phyloP scores from a whole-genome alignment of 2,888 invertebrate species.

The Hydriomena furcata region DNA sequence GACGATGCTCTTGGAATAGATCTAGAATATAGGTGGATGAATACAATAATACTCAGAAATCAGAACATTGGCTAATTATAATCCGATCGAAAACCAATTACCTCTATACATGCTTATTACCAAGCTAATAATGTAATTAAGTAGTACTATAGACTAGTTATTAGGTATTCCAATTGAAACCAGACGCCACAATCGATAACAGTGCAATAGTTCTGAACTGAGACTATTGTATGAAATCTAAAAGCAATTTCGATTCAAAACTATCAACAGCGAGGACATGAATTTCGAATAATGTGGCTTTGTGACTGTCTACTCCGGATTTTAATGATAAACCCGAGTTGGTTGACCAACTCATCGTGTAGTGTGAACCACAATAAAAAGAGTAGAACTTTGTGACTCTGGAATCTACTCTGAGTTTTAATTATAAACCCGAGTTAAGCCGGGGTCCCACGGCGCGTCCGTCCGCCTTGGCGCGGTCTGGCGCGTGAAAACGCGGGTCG shows the following conservation, averaged over 20 bases:
- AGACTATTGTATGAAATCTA: constrained; percentile 22
- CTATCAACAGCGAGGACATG: constrained; percentile 1
- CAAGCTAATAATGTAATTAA: too few species aligned
- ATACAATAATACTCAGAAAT: constrained; percentile 1
- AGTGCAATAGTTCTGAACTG: constrained; percentile 2
- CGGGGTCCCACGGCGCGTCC: too few species aligned
- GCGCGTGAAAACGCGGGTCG: too few species aligned
- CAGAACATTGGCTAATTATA: constrained; percentile 24
- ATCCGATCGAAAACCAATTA: constrained; percentile 9
- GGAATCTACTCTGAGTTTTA: neutral
- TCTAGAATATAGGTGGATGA: too few species aligned
- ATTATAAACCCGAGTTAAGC: too few species aligned
- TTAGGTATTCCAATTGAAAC: constrained; percentile 15
- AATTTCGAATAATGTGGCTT: constrained; percentile 1
- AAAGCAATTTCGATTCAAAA: constrained; percentile 6
- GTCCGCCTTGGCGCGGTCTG: too few species aligned
- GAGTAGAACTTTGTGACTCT: too few species aligned
- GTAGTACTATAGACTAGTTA: too few species aligned
- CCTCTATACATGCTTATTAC: constrained; percentile 24
- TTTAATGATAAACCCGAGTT: neutral
- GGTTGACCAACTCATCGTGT: too few species aligned
- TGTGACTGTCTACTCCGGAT: neutral
- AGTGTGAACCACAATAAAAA: too few species aligned
- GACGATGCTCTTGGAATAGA: too few species aligned
- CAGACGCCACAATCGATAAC: neutral